Evolutionary conservation across 2,113 vertebrate genomes (phyloP), one percentile per base, ranked within the genome.

Genomic region (Sorex fumeus): DNA sequence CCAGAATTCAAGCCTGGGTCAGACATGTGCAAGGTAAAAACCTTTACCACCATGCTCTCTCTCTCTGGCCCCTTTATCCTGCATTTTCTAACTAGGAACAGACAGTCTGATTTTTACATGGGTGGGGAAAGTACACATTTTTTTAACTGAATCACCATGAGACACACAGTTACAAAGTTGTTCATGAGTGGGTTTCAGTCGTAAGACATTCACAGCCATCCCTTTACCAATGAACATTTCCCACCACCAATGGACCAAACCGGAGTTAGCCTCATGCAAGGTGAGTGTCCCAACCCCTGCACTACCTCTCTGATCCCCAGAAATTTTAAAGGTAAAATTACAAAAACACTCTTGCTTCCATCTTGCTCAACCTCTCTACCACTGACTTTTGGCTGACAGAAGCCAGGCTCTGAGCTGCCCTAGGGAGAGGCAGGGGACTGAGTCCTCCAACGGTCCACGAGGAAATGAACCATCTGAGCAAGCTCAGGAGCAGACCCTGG

Each of bases 31-130:
- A 40, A 40, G 40, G 40, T 7, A 40, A 40, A 40, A 40, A 7
- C 40, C 40, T 40, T 40, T 40, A 40, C 40, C 40, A 21, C 57
- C 9, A 21, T 60, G 57, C 57, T 60, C 3, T 21, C 57, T 21
- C 57, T 21, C 57, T 21, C 57, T 21, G 57, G 21, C 57, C 21
- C 57, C 57, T 21, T 60, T 21, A 60, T 60, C 13, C 40, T 92
- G 28, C 87, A 92, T 43, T 88, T 91, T 83, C 45, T 74, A 80
- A 57, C 23, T 36, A 83, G 72, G 71, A 91, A 57, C 3, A 76
- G 36, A 40, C 67, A 87, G 30, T 43, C 34, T 79, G 18, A 75
- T 40, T 57, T 47, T 69, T 32, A 86, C 47, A 30, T 32, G 32
- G 11, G 28, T 72, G 18, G 57, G 57, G 21, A 21, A 60, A 21